Evolutionary conservation across 2,888 invertebrate genomes (phyloP).

Genomic region (Tortricodes alternella): DNA sequence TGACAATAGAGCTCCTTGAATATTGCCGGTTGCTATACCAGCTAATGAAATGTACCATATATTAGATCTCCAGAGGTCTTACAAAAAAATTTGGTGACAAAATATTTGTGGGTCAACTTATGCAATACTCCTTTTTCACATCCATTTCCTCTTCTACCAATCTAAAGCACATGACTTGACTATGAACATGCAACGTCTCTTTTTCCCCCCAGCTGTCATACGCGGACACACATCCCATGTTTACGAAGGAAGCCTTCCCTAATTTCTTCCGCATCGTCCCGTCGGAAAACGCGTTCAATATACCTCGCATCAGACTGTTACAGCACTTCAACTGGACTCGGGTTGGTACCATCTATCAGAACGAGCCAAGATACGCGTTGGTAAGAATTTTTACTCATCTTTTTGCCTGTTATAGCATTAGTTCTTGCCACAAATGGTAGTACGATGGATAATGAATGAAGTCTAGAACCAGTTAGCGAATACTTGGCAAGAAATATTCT

Average conservation of each 20-base stretch:
- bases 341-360: slow-evolving; percentile 98
- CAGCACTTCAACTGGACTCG: slow-evolving; percentile 98
- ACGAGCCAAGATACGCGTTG: slow-evolving; percentile 95
- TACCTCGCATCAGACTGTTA: slow-evolving; percentile 93
- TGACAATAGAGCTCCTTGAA: too few relatives aligned
- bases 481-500: too few relatives aligned
- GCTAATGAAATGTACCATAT: too few relatives aligned
- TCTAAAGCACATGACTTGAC: background rate
- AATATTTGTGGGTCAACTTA: too few relatives aligned
- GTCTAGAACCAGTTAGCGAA: too few relatives aligned
- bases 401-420: background rate
- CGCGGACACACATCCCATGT: slow-evolving; percentile 99
- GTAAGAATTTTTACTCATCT: slow-evolving; percentile 72
- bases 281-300: slow-evolving; percentile 97
- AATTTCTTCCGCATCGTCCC: slow-evolving; percentile 99
- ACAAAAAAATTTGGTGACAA: too few relatives aligned
- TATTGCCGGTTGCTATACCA: too few relatives aligned
- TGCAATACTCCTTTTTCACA: too few relatives aligned
- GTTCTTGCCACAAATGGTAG: background rate
- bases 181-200: background rate
- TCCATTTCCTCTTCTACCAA: background rate
- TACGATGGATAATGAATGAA: background rate
- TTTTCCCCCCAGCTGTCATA: slow-evolving; percentile 90
- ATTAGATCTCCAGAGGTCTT: too few relatives aligned
- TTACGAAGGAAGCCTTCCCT: slow-evolving; percentile 95